Evolutionary conservation across 2,113 vertebrate species (phyloP), one percentile per base, ranked within the genome.

Genomic region (Oreochromis aureus): DNA sequence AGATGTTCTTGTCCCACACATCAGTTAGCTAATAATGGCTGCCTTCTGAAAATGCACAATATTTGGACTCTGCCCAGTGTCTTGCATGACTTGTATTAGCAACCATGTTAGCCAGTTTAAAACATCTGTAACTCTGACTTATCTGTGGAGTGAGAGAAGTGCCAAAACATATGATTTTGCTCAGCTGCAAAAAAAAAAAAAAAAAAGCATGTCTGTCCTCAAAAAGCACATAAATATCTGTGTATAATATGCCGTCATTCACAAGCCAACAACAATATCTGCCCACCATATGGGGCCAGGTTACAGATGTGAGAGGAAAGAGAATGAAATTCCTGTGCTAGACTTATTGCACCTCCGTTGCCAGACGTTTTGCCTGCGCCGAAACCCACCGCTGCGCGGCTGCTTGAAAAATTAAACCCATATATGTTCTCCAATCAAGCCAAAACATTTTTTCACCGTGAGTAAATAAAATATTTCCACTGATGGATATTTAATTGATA

Each of bases 231-330:
- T 96, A 96, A 97, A 96, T 96, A 97, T 95, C 41, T 63, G 87
- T 89, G 87, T 90, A 95, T 94, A 92, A 93, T 95, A 90, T 66
- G 88, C 86, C 61, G 84, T 83, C 61, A 46, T 78, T 86, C 84
- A 80, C 84, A 63, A 86, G 91, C 93, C 96, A 96, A 96, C 80
- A 90, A 90, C 92, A 94, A 91, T 97, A 96, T 97, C 96, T 97
- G 96, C 95, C 91, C 95, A 92, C 96, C 97, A 97, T 95, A 97
- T 97, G 97, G 91, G 91, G 94, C 90, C 84, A 92, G 94, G 85
- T 7, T 91, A 94, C 86, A 80, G 91, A 95, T 93, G 91, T 71
- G 66, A 89, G 84, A 32, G 54, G 51, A 94, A 93, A 83, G 83
- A 81, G 94, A 93, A 96, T 93, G 90, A 96, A 96, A 97, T 96